Evolutionary conservation across 64 coral and sea anemone species (phyloP), one percentile per base, ranked within the genome.

Genomic region (Porites lutea): DNA sequence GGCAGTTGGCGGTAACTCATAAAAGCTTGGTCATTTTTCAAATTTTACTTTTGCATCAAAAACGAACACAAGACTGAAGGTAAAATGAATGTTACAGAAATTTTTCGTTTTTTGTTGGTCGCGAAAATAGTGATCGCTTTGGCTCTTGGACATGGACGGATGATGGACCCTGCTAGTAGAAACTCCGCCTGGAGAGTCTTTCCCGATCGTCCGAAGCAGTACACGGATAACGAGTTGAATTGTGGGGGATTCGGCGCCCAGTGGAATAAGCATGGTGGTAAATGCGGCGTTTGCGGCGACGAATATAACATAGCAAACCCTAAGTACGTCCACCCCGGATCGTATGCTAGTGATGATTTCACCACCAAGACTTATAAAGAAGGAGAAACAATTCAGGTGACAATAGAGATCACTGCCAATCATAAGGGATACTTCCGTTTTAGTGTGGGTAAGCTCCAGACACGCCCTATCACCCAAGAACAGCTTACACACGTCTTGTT

Each of bases 241-340:
- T 95, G 93, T 54, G 93, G 93, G 2, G 93, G 93, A 1, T 87
- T 82, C 16, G 65, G 60, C 15, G 86, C 54, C 2, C 93, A 95
- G 88, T 89, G 87, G 67, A 22, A 79, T 10, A 75, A 6, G 21
- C 83, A 92, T 43, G 37, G 51, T 1, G 89, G 89, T 4, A 95
- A 91, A 67, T 95, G 93, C 46, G 93, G 93, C 5, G 93, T 95
- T 14, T 95, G 93, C 72, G 93, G 93, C 12, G 93, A 95, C 19
- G 27, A 76, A 58, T 91, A 87, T 61, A 13, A 75, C 27, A 61
- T 43, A 43, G 58, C 80, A 9, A 4, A 62, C 1, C 12, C 52
- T 8, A 15, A 14, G 45, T 89, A 95, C 66, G 75, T 95, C 5
- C 91, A 52, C 16, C 93, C 93, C 14, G 93, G 79, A 5, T 91